A percentile compares a stretch with the other conserved stretches of the same genome.
These are phyloP conservation scores for Hiodon alosoides DNA, from an alignment of 2,113 vertebrate species.

Conservation along the genomic window DNA sequence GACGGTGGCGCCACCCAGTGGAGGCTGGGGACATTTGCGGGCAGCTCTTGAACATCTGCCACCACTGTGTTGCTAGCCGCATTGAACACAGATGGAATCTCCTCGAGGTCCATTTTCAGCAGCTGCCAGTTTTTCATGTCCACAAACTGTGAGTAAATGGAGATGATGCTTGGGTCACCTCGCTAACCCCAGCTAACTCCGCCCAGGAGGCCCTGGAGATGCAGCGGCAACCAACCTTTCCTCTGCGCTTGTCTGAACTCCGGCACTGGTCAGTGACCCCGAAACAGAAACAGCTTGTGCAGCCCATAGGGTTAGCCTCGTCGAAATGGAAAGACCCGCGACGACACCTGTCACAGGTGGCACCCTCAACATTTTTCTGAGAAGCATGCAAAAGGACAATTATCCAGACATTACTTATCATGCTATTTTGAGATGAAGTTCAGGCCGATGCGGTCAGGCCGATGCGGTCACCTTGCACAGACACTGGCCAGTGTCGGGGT, in stretches of 20 bases:
- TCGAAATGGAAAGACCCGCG: conserved; percentile 80
- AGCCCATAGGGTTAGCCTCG: conserved; percentile 72
- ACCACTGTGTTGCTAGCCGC: conserved; percentile 75
- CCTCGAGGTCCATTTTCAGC: conserved; percentile 56
- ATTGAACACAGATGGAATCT: conserved; percentile 75
- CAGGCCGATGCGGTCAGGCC: not conserved
- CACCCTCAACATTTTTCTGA: conserved; percentile 80
- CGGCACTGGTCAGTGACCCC: conserved; percentile 69
- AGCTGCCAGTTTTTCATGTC: conserved; percentile 82
- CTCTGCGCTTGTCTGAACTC: conserved; percentile 69
- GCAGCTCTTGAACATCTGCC: conserved; percentile 84
- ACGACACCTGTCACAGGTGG: conserved; percentile 68
- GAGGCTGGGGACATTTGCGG: conserved; percentile 57
- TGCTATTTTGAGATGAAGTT: not conserved
- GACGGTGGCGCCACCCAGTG: conserved; percentile 81
- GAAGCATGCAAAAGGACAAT: conserved; percentile 33
- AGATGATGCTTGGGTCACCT: not conserved
- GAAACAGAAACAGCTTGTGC: conserved; percentile 87
- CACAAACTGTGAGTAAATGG: conserved; percentile 64
- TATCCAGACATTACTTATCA: conserved; percentile 15
- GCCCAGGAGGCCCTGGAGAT: not conserved
- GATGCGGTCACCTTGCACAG: conserved; percentile 80
- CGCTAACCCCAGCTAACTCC: not conserved
- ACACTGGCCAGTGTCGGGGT: conserved; percentile 74
- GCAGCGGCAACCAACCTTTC: conserved; percentile 64